Conservation (phyloP, 2,888 invertebrate genomes). For the Campopleginae sp. region DNA sequence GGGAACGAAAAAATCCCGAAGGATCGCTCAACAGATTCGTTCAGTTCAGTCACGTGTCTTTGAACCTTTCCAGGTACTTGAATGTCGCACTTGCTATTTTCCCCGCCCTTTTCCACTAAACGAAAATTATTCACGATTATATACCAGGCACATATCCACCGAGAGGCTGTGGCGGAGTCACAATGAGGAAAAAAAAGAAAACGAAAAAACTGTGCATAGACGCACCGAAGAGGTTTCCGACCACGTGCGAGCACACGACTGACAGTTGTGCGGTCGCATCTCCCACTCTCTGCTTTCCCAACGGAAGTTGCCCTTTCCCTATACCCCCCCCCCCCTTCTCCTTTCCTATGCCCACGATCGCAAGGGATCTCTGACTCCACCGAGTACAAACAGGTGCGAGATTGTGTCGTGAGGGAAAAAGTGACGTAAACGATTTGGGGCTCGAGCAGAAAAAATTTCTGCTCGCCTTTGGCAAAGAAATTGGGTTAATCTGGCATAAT, state of each 20-base stretch:
- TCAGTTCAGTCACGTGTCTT: slow-evolving; percentile 12
- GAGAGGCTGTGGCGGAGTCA: not conserved
- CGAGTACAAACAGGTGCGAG: slow-evolving; percentile 74
- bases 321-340: not conserved
- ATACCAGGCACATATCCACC: not conserved
- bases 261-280: slow-evolving; percentile 55
- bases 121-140: slow-evolving; percentile 7
- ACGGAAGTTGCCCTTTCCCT: slow-evolving; percentile 55
- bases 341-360: slow-evolving; percentile 2
- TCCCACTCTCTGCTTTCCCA: slow-evolving; percentile 51
- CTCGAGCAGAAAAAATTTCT: not conserved
- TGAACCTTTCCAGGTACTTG: not conserved
- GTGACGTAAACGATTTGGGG: slow-evolving; percentile 35
- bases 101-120: slow-evolving; percentile 5
- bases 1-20: slow-evolving; percentile 21
- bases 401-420: slow-evolving; percentile 49
- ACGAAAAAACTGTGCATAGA: not conserved
- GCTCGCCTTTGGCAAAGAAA: not conserved
- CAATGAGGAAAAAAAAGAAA: slow-evolving; percentile 5
- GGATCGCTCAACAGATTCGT: not conserved
- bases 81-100: slow-evolving; percentile 41
- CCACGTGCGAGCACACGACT: slow-evolving; percentile 67
- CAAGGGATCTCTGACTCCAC: slow-evolving; percentile 56
- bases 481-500: not conserved
- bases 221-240: slow-evolving; percentile 30